Evolutionary conservation across 2,797 vertebrate genomes (phyloP), one percentile per base, ranked within the genome.

Genomic region (Micrastur ruficollis): DNA sequence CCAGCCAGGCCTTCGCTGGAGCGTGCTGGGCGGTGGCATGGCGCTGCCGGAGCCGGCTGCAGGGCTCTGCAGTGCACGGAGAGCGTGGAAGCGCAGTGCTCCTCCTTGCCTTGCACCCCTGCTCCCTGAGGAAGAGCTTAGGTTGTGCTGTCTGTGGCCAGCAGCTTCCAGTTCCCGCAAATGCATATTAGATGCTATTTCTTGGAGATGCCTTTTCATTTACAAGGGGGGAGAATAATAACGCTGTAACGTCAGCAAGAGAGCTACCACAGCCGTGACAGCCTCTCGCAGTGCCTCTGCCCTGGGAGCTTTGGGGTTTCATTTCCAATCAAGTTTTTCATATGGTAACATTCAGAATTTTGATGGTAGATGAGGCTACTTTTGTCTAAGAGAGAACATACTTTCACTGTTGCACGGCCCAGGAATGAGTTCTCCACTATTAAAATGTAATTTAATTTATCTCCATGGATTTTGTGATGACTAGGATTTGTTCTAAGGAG

Each of bases 361-460:
- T 79, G 92, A 62, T 91, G 93, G 90, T 84, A 95, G 70, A 90
- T 46, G 92, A 59, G 62, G 92, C 91, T 89, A 52, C 81, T 88
- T 85, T 94, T 73, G 86, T 42, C 86, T 91, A 47, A 95, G 84
- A 63, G 58, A 95, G 68, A 93, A 75, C 91, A 94, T 78, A 82
- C 90, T 94, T 87, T 91, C 80, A 88, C 97, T 87, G 86, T 53
- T 93, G 81, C 3, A 1, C 27, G 12, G 95, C 44, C 71, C 44
- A 29, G 87, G 71, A 93, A 90, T 56, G 63, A 86, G 34, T 67
- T 80, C 93, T 86, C 49, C 59, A 3, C 89, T 89, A 83, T 92
- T 86, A 76, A 95, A 94, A 93, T n/a, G 72, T 81, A 67, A 92
- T 95, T 94, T 86, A 94, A 94, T 95, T 93, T 93, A 96, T 95